Percentiles rank a stretch among this genome's conserved stretches.
These are phyloP conservation scores for Sebastes fasciatus DNA, from an alignment of 2,113 vertebrate genomes.

Conservation along the genomic window DNA sequence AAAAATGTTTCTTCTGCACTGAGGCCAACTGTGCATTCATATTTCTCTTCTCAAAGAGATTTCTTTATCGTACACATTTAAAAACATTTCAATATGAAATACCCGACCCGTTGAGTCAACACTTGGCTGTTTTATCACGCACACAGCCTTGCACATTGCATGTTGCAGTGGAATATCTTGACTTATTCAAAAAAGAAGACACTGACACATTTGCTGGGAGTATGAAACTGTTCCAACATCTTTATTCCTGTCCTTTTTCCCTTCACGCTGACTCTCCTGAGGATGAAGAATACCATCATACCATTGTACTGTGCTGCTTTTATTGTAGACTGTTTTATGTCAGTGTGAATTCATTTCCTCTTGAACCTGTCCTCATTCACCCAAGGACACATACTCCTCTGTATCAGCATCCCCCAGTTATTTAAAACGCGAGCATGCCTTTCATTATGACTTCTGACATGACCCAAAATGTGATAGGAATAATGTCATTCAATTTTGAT, in stretches of 20 bases:
- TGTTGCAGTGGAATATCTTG: slow-evolving; percentile 56
- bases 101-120: slow-evolving; percentile 37
- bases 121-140: slow-evolving; percentile 47
- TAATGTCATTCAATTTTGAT: slow-evolving; percentile 85
- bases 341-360: slow-evolving; percentile 72
- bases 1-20: slow-evolving; percentile 17
- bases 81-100: slow-evolving; percentile 65
- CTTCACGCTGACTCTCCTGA: slow-evolving; percentile 73
- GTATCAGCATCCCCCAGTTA: slow-evolving; percentile 83
- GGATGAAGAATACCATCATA: slow-evolving; percentile 71
- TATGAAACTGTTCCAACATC: slow-evolving; percentile 62
- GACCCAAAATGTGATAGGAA: slow-evolving; percentile 88
- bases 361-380: slow-evolving; percentile 82
- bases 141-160: slow-evolving; percentile 35
- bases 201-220: slow-evolving; percentile 62
- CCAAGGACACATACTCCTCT: slow-evolving; percentile 77
- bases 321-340: slow-evolving; percentile 78
- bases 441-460: slow-evolving; percentile 88
- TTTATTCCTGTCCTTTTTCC: slow-evolving; percentile 75
- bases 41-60: slow-evolving; percentile 38
- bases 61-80: slow-evolving; percentile 39
- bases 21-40: slow-evolving; percentile 43
- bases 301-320: slow-evolving; percentile 72
- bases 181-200: slow-evolving; percentile 50
- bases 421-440: slow-evolving; percentile 86